These are phyloP conservation scores for Xenentodon cancila DNA, from an alignment of 2,797 vertebrate species.

Conservation along the genomic window DNA sequence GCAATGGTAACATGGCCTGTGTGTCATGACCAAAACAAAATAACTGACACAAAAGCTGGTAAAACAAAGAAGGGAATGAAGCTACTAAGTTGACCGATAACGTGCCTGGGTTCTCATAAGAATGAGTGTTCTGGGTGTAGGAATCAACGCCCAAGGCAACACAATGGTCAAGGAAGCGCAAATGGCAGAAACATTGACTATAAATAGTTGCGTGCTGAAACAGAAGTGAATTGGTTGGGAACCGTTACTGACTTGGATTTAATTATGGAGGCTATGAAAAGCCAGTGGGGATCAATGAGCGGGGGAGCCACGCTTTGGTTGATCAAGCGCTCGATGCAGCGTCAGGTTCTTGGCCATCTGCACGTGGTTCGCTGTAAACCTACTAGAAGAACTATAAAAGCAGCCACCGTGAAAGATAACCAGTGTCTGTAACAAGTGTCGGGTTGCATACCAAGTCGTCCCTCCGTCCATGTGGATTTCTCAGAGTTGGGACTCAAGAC, in stretches of 20 bases:
- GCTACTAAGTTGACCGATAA: too few species aligned
- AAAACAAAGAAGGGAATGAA: too few species aligned
- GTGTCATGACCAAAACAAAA: too few species aligned
- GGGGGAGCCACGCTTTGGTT: neutral
- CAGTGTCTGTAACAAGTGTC: neutral
- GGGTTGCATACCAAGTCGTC: too few species aligned
- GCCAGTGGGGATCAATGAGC: neutral
- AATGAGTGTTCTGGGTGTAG: neutral
- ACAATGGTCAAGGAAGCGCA: neutral
- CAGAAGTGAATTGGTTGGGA: neutral
- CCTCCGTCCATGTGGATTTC: neutral
- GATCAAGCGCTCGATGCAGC: neutral
- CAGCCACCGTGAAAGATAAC: neutral
- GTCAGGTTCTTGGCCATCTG: neutral
- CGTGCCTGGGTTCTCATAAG: too few species aligned
- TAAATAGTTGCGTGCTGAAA: neutral
- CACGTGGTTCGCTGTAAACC: neutral
- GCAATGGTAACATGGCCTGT: too few species aligned
- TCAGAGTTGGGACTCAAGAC: too few species aligned
- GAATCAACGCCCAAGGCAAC: neutral
- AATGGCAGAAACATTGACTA: neutral
- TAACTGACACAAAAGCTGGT: too few species aligned
- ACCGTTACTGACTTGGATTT: constrained; percentile 2
- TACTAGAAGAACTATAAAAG: neutral
- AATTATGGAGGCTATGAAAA: neutral